A percentile compares a stretch with the other conserved stretches of the same genome.
These are phyloP conservation scores for Trididemnum nubilum DNA, from an alignment of 23 tunicate genomes.

Conservation along the genomic window DNA sequence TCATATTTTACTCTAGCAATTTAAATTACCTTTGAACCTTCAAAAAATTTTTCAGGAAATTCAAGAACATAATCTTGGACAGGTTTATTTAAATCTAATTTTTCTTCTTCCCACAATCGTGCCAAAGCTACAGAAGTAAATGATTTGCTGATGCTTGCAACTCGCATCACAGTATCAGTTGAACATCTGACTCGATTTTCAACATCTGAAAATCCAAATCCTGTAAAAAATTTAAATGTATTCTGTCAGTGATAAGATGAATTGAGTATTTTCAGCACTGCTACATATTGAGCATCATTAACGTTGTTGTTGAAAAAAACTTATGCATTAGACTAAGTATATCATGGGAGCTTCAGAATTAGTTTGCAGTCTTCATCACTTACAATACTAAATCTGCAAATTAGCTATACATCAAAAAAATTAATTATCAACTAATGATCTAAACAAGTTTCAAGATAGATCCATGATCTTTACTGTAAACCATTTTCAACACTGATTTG, in stretches of 20 bases:
- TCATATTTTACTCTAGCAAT: too few relatives aligned
- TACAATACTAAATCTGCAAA: too few relatives aligned
- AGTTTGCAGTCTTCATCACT: too few relatives aligned
- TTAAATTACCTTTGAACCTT: conserved; percentile 46
- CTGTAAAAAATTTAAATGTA: conserved; percentile 6
- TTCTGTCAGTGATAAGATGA: too few relatives aligned
- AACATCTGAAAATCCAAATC: conserved; percentile 73
- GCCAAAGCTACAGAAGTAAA: conserved; percentile 58
- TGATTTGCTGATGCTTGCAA: conserved; percentile 85
- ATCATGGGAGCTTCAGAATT: too few relatives aligned
- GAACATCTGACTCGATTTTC: conserved; percentile 71
- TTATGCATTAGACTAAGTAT: too few relatives aligned
- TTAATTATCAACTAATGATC: too few relatives aligned
- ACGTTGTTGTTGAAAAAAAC: too few relatives aligned
- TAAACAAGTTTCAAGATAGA: too few relatives aligned
- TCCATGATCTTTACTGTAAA: too few relatives aligned
- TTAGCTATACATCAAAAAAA: too few relatives aligned
- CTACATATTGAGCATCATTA: background rate
- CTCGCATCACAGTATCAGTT: conserved; percentile 62
- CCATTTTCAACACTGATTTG: too few relatives aligned
- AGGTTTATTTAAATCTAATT: conserved; percentile 49
- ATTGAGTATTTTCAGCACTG: background rate
- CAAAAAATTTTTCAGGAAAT: conserved; percentile 55
- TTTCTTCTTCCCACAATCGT: conserved; percentile 54
- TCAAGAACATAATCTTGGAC: conserved; percentile 69